phyloP scores from a whole-genome alignment of 2,797 vertebrate genomes.

The Urocyon cinereoargenteus region DNA sequence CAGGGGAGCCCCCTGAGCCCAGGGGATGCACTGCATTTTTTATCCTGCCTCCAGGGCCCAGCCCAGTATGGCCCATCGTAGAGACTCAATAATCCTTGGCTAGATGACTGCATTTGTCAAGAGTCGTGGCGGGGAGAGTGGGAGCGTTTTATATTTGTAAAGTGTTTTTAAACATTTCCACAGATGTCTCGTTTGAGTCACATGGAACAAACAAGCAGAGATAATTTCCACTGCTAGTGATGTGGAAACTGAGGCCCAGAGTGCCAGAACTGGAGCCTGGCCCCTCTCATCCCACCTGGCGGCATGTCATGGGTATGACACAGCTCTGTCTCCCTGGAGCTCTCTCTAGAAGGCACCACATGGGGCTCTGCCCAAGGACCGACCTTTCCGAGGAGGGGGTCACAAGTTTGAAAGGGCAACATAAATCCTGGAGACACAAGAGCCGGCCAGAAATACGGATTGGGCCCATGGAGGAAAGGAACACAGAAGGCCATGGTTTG shows the following conservation, averaged over 20 bases:
- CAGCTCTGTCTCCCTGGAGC: not conserved
- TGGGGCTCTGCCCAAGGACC: not conserved
- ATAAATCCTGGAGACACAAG: not conserved
- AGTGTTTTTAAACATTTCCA: not conserved
- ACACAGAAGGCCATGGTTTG: rapidly evolving
- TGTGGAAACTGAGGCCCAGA: not conserved
- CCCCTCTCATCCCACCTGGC: not conserved
- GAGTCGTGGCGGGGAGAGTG: not conserved
- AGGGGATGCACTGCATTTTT: not conserved
- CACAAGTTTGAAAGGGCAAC: not conserved
- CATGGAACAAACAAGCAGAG: not conserved
- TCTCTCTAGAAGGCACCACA: not conserved
- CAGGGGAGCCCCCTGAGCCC: not conserved
- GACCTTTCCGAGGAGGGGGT: not conserved
- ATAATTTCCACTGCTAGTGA: not conserved
- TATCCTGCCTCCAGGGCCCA: not conserved
- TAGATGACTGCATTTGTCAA: not conserved
- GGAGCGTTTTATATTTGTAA: not conserved
- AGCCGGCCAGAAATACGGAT: not conserved
- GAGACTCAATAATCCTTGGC: not conserved
- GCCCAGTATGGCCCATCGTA: too few species aligned
- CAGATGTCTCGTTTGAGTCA: not conserved
- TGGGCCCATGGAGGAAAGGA: not conserved
- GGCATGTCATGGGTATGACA: too few species aligned
- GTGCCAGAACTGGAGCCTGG: not conserved